Evolutionary conservation across 2,888 invertebrate species (phyloP).

Genomic region (Temnothorax ravouxi): DNA sequence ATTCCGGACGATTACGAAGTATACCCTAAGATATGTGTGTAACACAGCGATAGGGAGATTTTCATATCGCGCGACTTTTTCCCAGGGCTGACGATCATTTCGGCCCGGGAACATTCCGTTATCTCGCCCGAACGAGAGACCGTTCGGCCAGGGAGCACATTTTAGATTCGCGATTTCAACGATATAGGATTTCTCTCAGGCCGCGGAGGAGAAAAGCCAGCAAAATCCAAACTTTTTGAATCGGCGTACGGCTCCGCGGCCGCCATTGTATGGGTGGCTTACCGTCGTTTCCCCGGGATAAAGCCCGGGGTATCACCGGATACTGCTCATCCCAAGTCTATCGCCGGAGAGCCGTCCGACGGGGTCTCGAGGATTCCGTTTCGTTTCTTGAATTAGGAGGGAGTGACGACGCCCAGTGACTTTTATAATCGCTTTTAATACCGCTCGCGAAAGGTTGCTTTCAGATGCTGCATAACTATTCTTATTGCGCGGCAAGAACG

Average conservation of each 20-base stretch:
- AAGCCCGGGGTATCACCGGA: slow-evolving; percentile 49
- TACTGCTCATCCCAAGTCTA: slow-evolving; percentile 51
- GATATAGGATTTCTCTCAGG: slow-evolving; percentile 41
- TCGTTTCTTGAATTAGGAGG: slow-evolving; percentile 46
- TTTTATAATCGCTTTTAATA: slow-evolving; percentile 51
- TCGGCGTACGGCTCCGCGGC: slow-evolving; percentile 41
- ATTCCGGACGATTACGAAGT: neutral
- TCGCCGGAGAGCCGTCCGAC: slow-evolving; percentile 36
- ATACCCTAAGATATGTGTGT: slow-evolving; percentile 1
- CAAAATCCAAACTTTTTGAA: slow-evolving; percentile 55
- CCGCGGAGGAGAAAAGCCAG: slow-evolving; percentile 23
- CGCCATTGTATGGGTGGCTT: slow-evolving; percentile 52
- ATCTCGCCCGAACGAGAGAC: slow-evolving; percentile 23
- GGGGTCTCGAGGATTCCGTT: slow-evolving; percentile 30
- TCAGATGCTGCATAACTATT: slow-evolving; percentile 27
- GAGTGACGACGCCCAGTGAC: slow-evolving; percentile 21
- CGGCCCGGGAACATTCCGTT: slow-evolving; percentile 24
- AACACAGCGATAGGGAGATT: slow-evolving; percentile 29
- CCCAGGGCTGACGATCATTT: slow-evolving; percentile 15
- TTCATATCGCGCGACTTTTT: neutral
- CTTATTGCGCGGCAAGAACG: slow-evolving; percentile 31
- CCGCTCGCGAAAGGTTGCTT: slow-evolving; percentile 13
- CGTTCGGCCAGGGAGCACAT: slow-evolving; percentile 11
- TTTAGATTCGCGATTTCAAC: slow-evolving; percentile 54
- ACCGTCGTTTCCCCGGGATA: slow-evolving; percentile 50